phyloP scores from a whole-genome alignment of 2,113 vertebrate species.

The Seriola rivoliana region DNA sequence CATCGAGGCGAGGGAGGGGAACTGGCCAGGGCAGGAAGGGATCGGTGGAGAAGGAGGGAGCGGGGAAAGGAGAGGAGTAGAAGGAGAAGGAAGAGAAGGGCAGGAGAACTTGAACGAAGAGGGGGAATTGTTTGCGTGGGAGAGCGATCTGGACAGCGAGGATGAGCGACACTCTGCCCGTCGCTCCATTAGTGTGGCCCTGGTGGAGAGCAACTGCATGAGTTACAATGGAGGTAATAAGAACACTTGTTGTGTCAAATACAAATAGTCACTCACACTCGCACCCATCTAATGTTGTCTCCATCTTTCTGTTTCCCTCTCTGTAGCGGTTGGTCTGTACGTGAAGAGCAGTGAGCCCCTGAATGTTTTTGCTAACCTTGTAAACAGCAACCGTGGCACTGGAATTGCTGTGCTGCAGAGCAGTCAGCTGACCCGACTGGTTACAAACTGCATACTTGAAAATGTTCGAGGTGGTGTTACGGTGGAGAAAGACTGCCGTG shows the following conservation, averaged over 20 bases:
- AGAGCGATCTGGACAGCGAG: slow-evolving; percentile 89
- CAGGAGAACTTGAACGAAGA: slow-evolving; percentile 91
- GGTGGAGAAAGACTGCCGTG: slow-evolving; percentile 88
- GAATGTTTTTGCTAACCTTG: slow-evolving; percentile 87
- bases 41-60: slow-evolving; percentile 67
- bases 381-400: slow-evolving; percentile 86
- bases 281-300: not conserved
- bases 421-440: slow-evolving; percentile 87
- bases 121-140: slow-evolving; percentile 88
- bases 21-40: slow-evolving; percentile 82
- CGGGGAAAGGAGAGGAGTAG: slow-evolving; percentile 75
- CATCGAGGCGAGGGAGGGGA: slow-evolving; percentile 77
- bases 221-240: slow-evolving; percentile 88
- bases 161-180: slow-evolving; percentile 85
- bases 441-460: slow-evolving; percentile 89
- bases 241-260: not conserved
- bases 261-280: not conserved
- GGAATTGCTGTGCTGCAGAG: slow-evolving; percentile 90
- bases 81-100: slow-evolving; percentile 81
- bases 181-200: slow-evolving; percentile 85
- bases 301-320: slow-evolving; percentile 17
- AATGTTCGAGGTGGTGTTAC: slow-evolving; percentile 87
- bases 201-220: slow-evolving; percentile 92
- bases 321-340: slow-evolving; percentile 90
- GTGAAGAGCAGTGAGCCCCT: slow-evolving; percentile 90